phyloP scores from a whole-genome alignment of 2,113 vertebrate genomes.

The Cygnus atratus region DNA sequence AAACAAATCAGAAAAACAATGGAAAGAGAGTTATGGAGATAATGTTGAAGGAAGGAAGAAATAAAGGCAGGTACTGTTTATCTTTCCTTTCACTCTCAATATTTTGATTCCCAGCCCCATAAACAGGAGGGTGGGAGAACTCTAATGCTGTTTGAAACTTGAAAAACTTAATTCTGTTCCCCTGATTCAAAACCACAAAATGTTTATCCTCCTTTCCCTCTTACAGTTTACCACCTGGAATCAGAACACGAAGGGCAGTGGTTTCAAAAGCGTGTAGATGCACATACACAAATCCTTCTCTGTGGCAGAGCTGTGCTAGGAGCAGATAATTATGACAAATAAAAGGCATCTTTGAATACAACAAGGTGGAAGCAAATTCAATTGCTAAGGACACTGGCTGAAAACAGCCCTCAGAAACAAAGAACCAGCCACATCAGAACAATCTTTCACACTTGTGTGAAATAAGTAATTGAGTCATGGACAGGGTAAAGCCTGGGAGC shows the following conservation, averaged over 20 bases:
- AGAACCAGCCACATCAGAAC: constrained; percentile 28
- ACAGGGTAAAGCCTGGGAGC: not conserved
- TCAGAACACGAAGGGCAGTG: not conserved
- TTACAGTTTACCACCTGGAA: not conserved
- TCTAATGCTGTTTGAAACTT: not conserved
- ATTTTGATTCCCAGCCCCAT: constrained; percentile 10
- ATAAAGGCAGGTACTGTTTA: constrained; percentile 66
- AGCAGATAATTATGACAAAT: constrained; percentile 30
- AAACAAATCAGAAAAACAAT: constrained; percentile 34
- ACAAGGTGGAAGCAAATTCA: constrained; percentile 29
- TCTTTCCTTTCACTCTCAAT: constrained; percentile 57
- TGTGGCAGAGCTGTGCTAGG: not conserved
- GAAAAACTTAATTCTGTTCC: not conserved
- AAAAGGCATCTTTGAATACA: constrained; percentile 49
- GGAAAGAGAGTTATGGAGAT: not conserved
- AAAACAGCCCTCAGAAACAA: constrained; percentile 31
- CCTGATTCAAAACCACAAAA: not conserved
- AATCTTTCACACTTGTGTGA: constrained; percentile 32
- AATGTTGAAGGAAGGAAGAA: constrained; percentile 11
- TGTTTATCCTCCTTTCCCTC: not conserved
- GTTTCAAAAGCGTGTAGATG: not conserved
- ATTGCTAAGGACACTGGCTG: not conserved
- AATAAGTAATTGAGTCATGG: constrained; percentile 18
- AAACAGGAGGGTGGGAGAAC: constrained; percentile 24
- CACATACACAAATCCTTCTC: not conserved